A percentile compares a stretch with the other conserved stretches of the same genome.
Conservation (phyloP, 2,888 invertebrate genomes). For the Chaitophorus viminalis region DNA sequence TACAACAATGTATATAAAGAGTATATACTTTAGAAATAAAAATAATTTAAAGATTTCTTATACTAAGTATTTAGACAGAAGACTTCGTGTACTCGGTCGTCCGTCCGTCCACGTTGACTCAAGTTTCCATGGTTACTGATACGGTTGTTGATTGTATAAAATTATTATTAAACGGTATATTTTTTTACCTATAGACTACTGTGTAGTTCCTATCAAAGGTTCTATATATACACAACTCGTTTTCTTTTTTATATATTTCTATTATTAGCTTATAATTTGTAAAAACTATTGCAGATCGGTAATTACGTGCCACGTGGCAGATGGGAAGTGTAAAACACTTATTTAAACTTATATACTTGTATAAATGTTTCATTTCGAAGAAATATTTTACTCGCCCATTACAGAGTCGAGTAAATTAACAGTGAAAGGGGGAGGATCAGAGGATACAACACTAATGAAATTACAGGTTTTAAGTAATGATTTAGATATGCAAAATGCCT, state of each 20-base stretch:
- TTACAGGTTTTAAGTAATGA: not conserved
- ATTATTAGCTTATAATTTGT: too few species aligned
- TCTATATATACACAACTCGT: not conserved
- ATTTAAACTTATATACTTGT: not conserved
- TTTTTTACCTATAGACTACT: too few species aligned
- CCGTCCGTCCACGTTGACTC: not conserved
- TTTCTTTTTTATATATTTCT: not conserved
- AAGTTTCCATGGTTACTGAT: not conserved
- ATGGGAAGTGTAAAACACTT: not conserved
- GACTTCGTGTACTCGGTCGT: not conserved
- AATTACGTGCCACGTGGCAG: not conserved
- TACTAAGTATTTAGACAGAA: not conserved
- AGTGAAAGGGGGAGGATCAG: not conserved
- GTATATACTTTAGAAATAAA: not conserved
- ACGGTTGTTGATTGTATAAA: not conserved
- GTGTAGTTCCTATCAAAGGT: too few species aligned
- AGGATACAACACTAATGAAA: not conserved
- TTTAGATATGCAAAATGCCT: not conserved
- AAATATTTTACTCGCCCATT: not conserved
- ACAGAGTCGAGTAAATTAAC: not conserved
- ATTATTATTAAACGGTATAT: too few species aligned
- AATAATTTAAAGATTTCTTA: not conserved
- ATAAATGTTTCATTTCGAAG: not conserved
- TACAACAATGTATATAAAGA: not conserved
- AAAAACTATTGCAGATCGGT: not conserved